Conservation (phyloP, 2,888 invertebrate species). For the Pharmacophagus antenor region DNA sequence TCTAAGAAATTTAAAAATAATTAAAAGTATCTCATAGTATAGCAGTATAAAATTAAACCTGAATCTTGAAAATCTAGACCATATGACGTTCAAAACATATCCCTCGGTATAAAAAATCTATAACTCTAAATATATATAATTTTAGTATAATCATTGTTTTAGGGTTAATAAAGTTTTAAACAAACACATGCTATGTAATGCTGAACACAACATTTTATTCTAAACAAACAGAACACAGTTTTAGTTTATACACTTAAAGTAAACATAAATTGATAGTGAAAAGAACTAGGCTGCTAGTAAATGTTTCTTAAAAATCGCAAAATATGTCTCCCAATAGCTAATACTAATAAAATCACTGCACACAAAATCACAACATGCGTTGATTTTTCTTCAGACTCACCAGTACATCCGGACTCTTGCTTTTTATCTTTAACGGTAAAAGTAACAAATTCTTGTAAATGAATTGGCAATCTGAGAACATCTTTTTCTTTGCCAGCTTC, state of each 20-base stretch:
- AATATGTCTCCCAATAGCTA: slow-evolving; percentile 68
- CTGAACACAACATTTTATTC: slow-evolving; percentile 44
- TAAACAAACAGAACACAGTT: slow-evolving; percentile 33
- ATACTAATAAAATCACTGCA: slow-evolving; percentile 72
- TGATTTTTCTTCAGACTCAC: slow-evolving; percentile 72
- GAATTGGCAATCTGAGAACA: slow-evolving; percentile 85
- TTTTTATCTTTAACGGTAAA: slow-evolving; percentile 78
- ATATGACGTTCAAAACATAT: background rate
- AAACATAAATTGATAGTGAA: slow-evolving; percentile 35
- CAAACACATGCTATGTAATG: slow-evolving; percentile 60
- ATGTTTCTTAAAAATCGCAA: slow-evolving; percentile 60
- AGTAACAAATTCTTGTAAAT: slow-evolving; percentile 89
- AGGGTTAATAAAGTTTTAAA: slow-evolving; percentile 24
- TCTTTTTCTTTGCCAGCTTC: slow-evolving; percentile 84
- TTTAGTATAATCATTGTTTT: background rate
- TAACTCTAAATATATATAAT: background rate
- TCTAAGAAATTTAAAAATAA: too few relatives aligned
- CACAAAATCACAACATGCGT: slow-evolving; percentile 75
- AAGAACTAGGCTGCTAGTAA: slow-evolving; percentile 48
- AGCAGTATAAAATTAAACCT: too few relatives aligned
- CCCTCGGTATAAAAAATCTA: background rate
- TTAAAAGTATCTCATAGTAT: too few relatives aligned
- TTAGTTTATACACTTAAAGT: slow-evolving; percentile 38
- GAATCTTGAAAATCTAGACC: too few relatives aligned
- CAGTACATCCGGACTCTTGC: slow-evolving; percentile 76